Conservation (phyloP, 1,140 invertebrate genomes). For the Drosophila rufa region DNA sequence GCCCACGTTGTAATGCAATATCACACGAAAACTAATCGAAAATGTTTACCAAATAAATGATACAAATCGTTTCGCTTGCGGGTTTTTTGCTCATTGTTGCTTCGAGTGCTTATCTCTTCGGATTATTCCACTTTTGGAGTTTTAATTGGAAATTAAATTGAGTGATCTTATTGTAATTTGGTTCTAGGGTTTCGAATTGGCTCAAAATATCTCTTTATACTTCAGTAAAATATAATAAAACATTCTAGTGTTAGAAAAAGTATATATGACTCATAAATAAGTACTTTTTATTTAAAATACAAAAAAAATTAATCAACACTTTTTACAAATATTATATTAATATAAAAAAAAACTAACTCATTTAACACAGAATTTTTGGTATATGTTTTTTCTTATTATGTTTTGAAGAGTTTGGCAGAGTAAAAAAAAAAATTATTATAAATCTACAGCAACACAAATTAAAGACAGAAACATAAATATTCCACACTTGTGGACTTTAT, state of each 20-base stretch:
- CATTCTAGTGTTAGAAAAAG: too few relatives aligned
- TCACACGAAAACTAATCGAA: constrained; percentile 68
- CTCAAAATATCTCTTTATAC: too few relatives aligned
- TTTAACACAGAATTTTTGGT: not conserved
- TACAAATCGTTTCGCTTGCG: constrained; percentile 23
- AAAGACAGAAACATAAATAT: too few relatives aligned
- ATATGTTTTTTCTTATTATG: too few relatives aligned
- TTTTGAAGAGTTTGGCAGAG: not conserved
- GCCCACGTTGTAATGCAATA: constrained; percentile 53
- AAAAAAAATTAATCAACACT: not conserved
- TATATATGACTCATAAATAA: too few relatives aligned
- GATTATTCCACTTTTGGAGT: constrained; percentile 1
- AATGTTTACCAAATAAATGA: constrained; percentile 37
- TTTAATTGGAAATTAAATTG: not conserved
- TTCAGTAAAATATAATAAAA: too few relatives aligned
- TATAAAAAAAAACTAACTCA: not conserved
- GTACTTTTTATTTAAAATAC: too few relatives aligned
- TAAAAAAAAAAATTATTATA: too few relatives aligned
- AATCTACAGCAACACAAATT: too few relatives aligned
- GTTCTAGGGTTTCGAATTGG: not conserved
- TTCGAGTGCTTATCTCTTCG: not conserved
- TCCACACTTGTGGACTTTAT: not conserved
- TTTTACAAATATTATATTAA: too few relatives aligned
- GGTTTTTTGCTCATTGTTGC: constrained; percentile 2
- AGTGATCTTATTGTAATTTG: not conserved